phyloP scores from a whole-genome alignment of 35 echinoderm and acorn worm species.

The Stichopus chloronotus region DNA sequence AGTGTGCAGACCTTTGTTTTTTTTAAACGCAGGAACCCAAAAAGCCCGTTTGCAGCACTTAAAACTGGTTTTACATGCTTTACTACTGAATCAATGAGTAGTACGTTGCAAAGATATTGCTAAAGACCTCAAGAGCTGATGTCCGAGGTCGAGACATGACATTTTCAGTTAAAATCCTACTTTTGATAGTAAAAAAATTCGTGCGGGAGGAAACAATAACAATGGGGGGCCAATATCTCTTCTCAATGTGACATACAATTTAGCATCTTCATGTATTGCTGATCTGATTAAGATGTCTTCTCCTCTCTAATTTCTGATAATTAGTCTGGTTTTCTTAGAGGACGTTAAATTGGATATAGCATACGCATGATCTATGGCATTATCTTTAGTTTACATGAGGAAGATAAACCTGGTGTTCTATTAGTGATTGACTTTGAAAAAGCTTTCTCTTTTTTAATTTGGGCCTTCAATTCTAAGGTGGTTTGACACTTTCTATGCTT shows the following conservation, averaged over 20 bases:
- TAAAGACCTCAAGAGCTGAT: no score
- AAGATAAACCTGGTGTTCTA: not conserved
- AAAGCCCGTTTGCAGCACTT: no score
- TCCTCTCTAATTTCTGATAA: not conserved
- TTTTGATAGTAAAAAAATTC: no score
- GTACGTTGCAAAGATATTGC: no score
- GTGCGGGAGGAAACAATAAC: not conserved
- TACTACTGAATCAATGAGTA: no score
- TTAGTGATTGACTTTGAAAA: not conserved
- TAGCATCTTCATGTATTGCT: not conserved
- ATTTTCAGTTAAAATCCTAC: no score
- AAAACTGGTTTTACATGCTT: no score
- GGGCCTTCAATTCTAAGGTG: slow-evolving; percentile 20
- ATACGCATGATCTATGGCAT: no score
- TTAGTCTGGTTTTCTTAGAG: not conserved
- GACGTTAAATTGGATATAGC: not conserved
- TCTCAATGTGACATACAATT: not conserved
- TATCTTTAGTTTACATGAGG: not conserved
- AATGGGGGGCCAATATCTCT: not conserved
- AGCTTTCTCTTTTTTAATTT: no score
- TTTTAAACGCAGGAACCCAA: no score
- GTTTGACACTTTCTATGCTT: slow-evolving; percentile 22
- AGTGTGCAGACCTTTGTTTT: no score
- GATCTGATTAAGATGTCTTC: not conserved
- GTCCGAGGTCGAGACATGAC: no score